A percentile compares a stretch with the other conserved stretches of the same genome.
These are phyloP conservation scores for Calliopum simillimum DNA, from an alignment of 2,888 invertebrate species.

Conservation along the genomic window DNA sequence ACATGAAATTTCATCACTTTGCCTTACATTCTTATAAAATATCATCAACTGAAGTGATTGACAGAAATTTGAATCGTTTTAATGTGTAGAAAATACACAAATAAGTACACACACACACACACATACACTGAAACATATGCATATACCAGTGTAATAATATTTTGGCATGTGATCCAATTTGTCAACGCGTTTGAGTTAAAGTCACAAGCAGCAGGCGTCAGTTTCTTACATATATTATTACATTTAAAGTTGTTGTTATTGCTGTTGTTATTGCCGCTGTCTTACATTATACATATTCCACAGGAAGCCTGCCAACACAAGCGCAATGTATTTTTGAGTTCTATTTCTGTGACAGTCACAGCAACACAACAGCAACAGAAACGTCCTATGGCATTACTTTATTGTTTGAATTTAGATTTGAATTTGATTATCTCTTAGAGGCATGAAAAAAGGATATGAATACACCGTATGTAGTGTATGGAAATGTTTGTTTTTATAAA, in stretches of 20 bases:
- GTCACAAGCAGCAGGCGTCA: background rate
- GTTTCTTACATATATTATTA: conserved; percentile 5
- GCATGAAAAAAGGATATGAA: conserved; percentile 12
- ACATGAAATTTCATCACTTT: conserved; percentile 4
- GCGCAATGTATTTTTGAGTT: conserved; percentile 2
- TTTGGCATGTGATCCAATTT: conserved; percentile 37
- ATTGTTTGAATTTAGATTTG: conserved; percentile 46
- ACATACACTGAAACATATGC: conserved; percentile 1
- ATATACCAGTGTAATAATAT: conserved; percentile 17
- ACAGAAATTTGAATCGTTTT: conserved; percentile 58
- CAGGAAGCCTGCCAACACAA: background rate
- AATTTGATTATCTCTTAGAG: conserved; percentile 43
- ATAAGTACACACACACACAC: background rate
- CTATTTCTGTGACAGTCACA: background rate
- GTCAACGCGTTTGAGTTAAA: conserved; percentile 31
- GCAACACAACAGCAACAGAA: background rate
- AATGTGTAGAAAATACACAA: conserved; percentile 48
- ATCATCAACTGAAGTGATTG: conserved; percentile 52
- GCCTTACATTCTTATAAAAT: conserved; percentile 4
- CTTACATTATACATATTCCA: background rate
- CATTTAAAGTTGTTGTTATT: conserved; percentile 1
- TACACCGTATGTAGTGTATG: too few relatives aligned
- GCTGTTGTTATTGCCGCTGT: background rate
- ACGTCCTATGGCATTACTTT: conserved; percentile 34
- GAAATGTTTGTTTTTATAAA: too few relatives aligned